A percentile compares a stretch with the other conserved stretches of the same genome.
Evolutionary conservation across 2,888 invertebrate species (phyloP).

Genomic region (Philopedon plagiatum): DNA sequence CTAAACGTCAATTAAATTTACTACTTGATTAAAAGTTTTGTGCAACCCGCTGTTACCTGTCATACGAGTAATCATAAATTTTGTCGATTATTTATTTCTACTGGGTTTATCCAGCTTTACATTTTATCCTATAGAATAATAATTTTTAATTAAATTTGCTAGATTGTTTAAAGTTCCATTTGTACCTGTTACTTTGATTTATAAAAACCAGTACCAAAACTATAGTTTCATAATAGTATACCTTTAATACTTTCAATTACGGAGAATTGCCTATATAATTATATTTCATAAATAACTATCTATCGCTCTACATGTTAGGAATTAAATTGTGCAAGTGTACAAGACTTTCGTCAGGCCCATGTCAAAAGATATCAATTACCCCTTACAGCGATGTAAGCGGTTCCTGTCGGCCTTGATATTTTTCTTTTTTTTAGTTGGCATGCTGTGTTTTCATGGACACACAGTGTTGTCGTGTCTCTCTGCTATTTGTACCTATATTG

Average conservation of each 20-base stretch:
- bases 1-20: no score
- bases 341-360: background rate
- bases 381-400: background rate
- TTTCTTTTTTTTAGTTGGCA: background rate
- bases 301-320: background rate
- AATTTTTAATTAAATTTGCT: no score
- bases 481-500: no score
- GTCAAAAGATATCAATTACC: background rate
- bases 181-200: background rate
- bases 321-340: background rate
- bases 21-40: no score
- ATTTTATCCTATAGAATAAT: no score
- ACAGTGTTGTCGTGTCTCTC: background rate
- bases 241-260: background rate
- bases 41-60: no score
- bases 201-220: background rate
- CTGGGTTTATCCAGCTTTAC: no score
- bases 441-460: background rate
- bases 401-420: constrained; percentile 9
- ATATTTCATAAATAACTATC: constrained; percentile 8
- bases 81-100: no score
- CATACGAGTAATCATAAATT: no score
- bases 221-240: background rate
- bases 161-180: no score
- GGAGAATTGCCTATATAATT: constrained; percentile 4